phyloP scores from a whole-genome alignment of 1,140 invertebrate genomes.

The Eurosta solidaginis region DNA sequence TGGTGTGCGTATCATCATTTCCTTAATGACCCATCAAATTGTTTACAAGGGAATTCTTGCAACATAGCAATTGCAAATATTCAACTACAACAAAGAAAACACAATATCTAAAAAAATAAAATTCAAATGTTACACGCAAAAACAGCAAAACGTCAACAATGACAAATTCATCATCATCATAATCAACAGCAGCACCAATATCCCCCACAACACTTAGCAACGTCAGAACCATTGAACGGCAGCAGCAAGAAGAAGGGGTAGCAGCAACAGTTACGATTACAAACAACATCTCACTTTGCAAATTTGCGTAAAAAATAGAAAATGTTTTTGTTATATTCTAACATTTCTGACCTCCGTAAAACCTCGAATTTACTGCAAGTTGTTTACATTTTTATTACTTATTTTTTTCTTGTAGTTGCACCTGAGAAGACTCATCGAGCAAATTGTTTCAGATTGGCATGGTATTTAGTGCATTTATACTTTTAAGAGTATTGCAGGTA shows the following conservation, averaged over 20 bases:
- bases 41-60: constrained; percentile 23
- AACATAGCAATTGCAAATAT: not conserved
- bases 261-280: not conserved
- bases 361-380: not conserved
- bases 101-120: not conserved
- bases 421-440: not conserved
- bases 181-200: not conserved
- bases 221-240: not conserved
- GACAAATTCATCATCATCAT: not conserved
- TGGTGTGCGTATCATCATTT: constrained; percentile 24
- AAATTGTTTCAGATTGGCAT: not conserved
- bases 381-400: not conserved
- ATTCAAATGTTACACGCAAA: not conserved
- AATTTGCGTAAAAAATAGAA: not conserved
- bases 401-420: not conserved
- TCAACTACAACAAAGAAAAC: not conserved
- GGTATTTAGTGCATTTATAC: too few relatives aligned
- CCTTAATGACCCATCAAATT: constrained; percentile 19
- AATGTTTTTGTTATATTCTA: not conserved
- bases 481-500: too few relatives aligned
- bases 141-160: not conserved
- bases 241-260: not conserved
- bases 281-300: too few relatives aligned
- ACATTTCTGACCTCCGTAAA: not conserved
- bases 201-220: not conserved